Percentiles rank a stretch among this genome's conserved stretches.
These are phyloP conservation scores for Pseudachorutes palmiensis DNA, from an alignment of 1,140 invertebrate genomes.

Conservation along the genomic window DNA sequence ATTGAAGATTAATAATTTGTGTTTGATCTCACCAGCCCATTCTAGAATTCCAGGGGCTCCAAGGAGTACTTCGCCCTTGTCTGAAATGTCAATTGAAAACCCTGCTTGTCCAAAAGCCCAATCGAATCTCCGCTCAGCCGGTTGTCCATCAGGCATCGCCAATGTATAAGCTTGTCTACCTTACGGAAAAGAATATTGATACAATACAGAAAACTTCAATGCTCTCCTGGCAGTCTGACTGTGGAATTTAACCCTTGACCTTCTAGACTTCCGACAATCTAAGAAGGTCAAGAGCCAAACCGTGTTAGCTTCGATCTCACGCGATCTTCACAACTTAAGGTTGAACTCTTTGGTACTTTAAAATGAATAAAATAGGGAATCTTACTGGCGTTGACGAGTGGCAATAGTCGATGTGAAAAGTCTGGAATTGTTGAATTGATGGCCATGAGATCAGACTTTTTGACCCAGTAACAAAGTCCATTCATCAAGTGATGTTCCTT, in stretches of 20 bases:
- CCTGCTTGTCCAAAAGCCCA: constrained; percentile 41
- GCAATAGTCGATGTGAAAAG: background rate
- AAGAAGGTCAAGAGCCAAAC: too few relatives aligned
- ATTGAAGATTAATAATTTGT: background rate
- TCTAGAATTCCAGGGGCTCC: constrained; percentile 44
- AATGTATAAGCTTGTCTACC: constrained; percentile 13
- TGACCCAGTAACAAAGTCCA: constrained; percentile 39
- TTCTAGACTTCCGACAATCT: too few relatives aligned
- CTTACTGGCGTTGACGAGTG: background rate
- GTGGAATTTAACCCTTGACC: too few relatives aligned
- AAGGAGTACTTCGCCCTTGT: constrained; percentile 40
- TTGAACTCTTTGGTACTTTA: too few relatives aligned
- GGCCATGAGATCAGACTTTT: constrained; percentile 9
- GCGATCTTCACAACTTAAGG: too few relatives aligned
- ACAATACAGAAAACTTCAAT: too few relatives aligned
- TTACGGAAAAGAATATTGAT: background rate
- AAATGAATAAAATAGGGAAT: background rate
- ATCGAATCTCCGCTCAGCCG: constrained; percentile 15
- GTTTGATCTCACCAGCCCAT: constrained; percentile 41
- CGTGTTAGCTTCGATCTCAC: too few relatives aligned
- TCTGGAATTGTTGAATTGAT: background rate
- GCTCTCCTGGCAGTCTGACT: too few relatives aligned
- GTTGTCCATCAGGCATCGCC: background rate
- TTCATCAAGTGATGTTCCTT: constrained; percentile 36
- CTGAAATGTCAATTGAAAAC: constrained; percentile 38